phyloP scores from a whole-genome alignment of 2,888 invertebrate species.

The Linnaemya tessellans region DNA sequence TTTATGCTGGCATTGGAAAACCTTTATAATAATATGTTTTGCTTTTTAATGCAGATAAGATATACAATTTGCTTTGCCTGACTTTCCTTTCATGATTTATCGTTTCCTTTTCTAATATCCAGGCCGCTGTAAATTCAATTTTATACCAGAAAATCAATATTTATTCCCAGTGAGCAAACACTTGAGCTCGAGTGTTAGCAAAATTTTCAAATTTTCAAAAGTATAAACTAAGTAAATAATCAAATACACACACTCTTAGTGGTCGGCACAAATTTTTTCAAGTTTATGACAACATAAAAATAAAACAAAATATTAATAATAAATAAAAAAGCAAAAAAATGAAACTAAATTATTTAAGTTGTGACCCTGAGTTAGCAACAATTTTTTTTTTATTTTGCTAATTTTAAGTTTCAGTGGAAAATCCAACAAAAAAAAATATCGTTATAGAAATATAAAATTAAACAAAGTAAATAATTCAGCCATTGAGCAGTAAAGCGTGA shows the following conservation, averaged over 20 bases:
- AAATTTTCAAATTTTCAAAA: slow-evolving; percentile 4
- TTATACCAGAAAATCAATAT: neutral
- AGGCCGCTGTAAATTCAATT: neutral
- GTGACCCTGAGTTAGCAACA: slow-evolving; percentile 53
- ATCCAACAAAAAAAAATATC: neutral
- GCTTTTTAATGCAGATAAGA: no score
- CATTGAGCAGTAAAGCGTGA: slow-evolving; percentile 56
- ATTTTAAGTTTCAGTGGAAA: slow-evolving; percentile 24
- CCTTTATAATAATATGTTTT: no score
- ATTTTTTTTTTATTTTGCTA: neutral
- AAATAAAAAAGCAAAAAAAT: slow-evolving; percentile 4
- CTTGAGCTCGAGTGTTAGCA: slow-evolving; percentile 29
- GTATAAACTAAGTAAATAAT: slow-evolving; percentile 1
- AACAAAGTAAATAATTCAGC: slow-evolving; percentile 36
- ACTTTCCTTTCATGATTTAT: neutral
- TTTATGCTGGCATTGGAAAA: no score
- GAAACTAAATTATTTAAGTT: slow-evolving; percentile 44
- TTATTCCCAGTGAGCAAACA: neutral
- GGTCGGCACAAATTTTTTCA: slow-evolving; percentile 19
- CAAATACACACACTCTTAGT: slow-evolving; percentile 10
- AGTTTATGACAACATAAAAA: slow-evolving; percentile 5
- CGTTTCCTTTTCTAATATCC: neutral
- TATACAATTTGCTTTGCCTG: neutral
- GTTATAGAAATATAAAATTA: slow-evolving; percentile 15
- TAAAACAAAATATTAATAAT: neutral